These are phyloP conservation scores for Coronaproctus castanopsis DNA, from an alignment of 2,888 invertebrate genomes.

Conservation along the genomic window DNA sequence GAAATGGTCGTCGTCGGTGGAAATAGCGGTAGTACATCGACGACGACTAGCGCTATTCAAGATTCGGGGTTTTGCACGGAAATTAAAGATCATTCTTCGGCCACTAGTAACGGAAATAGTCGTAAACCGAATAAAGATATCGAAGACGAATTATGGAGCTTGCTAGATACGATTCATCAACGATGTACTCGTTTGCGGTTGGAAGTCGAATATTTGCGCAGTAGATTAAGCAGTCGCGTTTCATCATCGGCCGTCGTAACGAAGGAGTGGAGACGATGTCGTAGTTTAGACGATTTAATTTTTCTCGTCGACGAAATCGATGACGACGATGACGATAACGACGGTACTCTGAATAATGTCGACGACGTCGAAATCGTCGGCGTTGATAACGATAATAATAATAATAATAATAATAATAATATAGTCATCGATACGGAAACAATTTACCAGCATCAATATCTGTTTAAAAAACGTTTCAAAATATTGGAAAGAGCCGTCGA, in stretches of 20 bases:
- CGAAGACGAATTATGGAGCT: constrained; percentile 62
- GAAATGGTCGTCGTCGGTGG: no score
- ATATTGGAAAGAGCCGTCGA: not conserved
- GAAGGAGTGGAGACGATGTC: constrained; percentile 13
- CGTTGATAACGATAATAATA: not conserved
- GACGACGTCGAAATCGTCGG: not conserved
- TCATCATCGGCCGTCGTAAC: not conserved
- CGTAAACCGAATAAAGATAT: constrained; percentile 30
- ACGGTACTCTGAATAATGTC: not conserved
- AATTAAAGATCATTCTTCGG: constrained; percentile 30
- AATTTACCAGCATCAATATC: not conserved
- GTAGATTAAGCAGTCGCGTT: constrained; percentile 2
- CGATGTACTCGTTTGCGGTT: constrained; percentile 49
- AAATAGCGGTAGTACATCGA: constrained; percentile 23
- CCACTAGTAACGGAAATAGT: constrained; percentile 26
- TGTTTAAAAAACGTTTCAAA: not conserved
- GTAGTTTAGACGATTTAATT: constrained; percentile 16
- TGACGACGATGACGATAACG: not conserved
- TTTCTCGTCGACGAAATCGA: constrained; percentile 1
- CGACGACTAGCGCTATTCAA: constrained; percentile 39
- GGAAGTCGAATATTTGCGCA: constrained; percentile 28
- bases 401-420: not conserved
- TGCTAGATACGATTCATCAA: constrained; percentile 67
- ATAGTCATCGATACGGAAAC: not conserved
- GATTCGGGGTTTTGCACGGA: constrained; percentile 83